phyloP scores from a whole-genome alignment of 2,113 vertebrate genomes.

The Mustelus asterias region DNA sequence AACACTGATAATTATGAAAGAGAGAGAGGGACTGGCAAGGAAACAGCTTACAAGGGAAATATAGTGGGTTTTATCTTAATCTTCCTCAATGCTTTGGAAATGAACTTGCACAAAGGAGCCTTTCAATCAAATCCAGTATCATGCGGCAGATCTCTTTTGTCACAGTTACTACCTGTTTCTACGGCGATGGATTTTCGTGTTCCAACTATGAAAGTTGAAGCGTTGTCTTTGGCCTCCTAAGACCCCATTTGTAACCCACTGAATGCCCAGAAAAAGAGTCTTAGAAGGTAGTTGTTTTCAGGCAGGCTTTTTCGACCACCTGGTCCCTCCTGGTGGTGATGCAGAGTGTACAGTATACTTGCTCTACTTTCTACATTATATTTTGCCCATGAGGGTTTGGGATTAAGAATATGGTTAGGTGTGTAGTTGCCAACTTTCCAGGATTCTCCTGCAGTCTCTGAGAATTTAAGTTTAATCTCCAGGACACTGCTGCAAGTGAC shows the following conservation, averaged over 20 bases:
- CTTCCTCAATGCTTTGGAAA: conserved; percentile 20
- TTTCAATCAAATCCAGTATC: conserved; percentile 33
- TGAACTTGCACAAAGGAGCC: conserved; percentile 32
- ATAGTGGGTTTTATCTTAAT: conserved; percentile 37
- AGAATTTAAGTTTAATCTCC: neutral
- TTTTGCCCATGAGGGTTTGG: neutral
- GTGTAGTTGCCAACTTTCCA: neutral
- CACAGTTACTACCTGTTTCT: conserved; percentile 36
- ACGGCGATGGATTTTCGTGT: conserved; percentile 28
- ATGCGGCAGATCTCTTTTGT: conserved; percentile 32
- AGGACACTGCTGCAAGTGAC: neutral
- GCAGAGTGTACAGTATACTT: neutral
- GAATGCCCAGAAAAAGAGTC: conserved; percentile 7
- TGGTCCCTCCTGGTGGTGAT: neutral
- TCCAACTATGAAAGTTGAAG: conserved; percentile 33
- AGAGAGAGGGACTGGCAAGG: neutral
- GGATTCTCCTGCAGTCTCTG: neutral
- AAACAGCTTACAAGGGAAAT: conserved; percentile 31
- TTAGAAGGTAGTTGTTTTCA: neutral
- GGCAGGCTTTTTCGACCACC: no score
- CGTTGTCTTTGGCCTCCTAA: conserved; percentile 28
- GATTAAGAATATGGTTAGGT: neutral
- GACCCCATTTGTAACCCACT: conserved; percentile 21
- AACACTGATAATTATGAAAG: conserved; percentile 26
- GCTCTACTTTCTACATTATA: neutral